Evolutionary conservation across 2,888 invertebrate species (phyloP), one percentile per base, ranked within the genome.

Genomic region (Plebejus anna): DNA sequence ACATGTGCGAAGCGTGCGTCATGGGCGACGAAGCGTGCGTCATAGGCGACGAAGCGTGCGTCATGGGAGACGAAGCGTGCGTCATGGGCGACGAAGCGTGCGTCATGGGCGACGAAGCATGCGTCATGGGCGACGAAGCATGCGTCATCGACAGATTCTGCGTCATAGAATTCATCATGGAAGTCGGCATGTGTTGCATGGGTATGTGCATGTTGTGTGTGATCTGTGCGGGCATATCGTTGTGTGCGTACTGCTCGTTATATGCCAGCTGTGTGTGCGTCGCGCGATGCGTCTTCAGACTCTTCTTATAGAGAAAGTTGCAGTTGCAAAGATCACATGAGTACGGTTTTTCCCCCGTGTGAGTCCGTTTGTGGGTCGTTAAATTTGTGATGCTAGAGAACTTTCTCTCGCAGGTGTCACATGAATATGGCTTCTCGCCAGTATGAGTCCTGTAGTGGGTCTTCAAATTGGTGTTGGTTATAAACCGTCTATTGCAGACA

Each of bases 251-350:
- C 0, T 75, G 55, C 3, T 75, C 51, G 75, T 7, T 75, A 7
- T 75, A 75, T 0, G 4, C 38, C 5, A 61, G 75, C 11, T 75
- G 75, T 0, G 61, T 75, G 75, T 75, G 75, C 6, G 75, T 75
- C 38, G 75, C 75, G 5, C 57, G 57, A 9, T 75, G 75, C 16
- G 75, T 75, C 22, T 75, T 75, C 59, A 75, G 16, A 22, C 75
- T 75, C 42, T 75, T 75, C 59, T 75, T 75, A 42, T 75, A 75
- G 11, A 75, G 16, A 6, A 75, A 75, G 42, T 75, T 75, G n/a
- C 75, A 61, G 59, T 75, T 75, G 38, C 75, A 75, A 0, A 75
- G n/a, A 59, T 75, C 75, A 11, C 75, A 75, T 9, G 38, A 57
- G 61, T 75, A 75, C 1, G 75, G 75, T 13, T 75, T 75, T 22